These are phyloP conservation scores for Eurypyga helias DNA, from an alignment of 2,113 vertebrate species.

Conservation along the genomic window DNA sequence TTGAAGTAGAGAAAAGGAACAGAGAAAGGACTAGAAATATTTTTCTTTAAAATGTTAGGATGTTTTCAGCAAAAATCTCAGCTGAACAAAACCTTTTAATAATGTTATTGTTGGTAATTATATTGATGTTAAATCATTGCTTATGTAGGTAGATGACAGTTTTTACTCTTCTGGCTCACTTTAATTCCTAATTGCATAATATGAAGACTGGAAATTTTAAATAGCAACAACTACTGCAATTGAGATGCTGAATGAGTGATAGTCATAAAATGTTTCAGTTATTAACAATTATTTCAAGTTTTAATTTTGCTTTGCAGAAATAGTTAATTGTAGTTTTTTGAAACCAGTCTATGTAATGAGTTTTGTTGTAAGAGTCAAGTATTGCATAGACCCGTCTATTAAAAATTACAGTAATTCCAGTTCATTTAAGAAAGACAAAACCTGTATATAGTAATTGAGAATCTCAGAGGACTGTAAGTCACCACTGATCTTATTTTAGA, in stretches of 20 bases:
- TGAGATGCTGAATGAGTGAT: background rate
- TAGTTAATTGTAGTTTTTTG: background rate
- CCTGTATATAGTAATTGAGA: background rate
- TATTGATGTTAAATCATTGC: background rate
- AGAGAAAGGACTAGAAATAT: background rate
- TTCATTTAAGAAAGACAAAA: background rate
- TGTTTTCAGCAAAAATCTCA: background rate
- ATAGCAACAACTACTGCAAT: background rate
- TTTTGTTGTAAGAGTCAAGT: background rate
- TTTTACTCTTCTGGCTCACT: background rate
- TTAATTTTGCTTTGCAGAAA: background rate
- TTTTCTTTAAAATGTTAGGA: background rate
- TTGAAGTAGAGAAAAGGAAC: background rate
- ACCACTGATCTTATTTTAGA: background rate
- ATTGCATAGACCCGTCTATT: background rate
- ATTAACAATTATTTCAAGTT: background rate
- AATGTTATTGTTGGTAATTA: background rate
- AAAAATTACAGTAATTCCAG: background rate
- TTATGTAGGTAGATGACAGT: background rate
- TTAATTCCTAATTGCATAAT: background rate
- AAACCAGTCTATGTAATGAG: background rate
- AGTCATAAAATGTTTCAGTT: background rate
- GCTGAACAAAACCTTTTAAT: background rate
- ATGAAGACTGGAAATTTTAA: background rate
- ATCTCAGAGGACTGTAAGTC: background rate